Evolutionary conservation across 2,888 invertebrate species (phyloP), one percentile per base, ranked within the genome.

Genomic region (Drosophila infuscata): DNA sequence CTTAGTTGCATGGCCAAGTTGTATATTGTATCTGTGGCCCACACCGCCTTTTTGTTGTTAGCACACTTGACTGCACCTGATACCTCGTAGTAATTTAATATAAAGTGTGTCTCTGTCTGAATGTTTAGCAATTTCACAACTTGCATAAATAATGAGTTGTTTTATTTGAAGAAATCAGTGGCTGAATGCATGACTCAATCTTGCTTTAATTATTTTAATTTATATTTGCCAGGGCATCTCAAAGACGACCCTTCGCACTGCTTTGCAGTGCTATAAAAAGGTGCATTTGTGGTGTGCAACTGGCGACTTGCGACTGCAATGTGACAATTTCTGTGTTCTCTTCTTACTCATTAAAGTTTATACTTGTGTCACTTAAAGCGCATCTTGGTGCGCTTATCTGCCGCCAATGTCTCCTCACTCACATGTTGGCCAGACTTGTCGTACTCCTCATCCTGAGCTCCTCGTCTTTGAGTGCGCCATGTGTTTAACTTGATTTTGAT

Each of bases 321-420:
- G 88, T 89, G 89, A 89, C 89, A 83, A 87, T 87, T 81, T 77
- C 72, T 66, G 67, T 71, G 69, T 70, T 85, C 77, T 46, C 61
- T 68, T 70, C 54, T 53, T 60, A 62, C 76, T 81, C 84, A 84
- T 84, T 84, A 89, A 76, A 78, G 73, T 70, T 79, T 67, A 60
- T 78, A 52, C 64, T 58, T 52, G 63, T 59, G 82, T 79, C 83
- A 81, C 74, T 82, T 73, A 36, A 69, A 70, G 71, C 64, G 82
- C 84, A 73, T 89, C 87, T 84, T 62, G 61, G 66, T 48, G 51
- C 46, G 79, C 70, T 70, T 89, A 83, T 89, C 88, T 87, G 54
- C 46, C 29, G 58, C 29, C 51, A 46, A 51, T 53, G 57, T 59
- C 25, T 66, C 33, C 54, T 64, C 63, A 41, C 54, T 66, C 66